Base-by-base conservation (phyloP, 2,888 invertebrate species). In the Nomada fucata region DNA sequence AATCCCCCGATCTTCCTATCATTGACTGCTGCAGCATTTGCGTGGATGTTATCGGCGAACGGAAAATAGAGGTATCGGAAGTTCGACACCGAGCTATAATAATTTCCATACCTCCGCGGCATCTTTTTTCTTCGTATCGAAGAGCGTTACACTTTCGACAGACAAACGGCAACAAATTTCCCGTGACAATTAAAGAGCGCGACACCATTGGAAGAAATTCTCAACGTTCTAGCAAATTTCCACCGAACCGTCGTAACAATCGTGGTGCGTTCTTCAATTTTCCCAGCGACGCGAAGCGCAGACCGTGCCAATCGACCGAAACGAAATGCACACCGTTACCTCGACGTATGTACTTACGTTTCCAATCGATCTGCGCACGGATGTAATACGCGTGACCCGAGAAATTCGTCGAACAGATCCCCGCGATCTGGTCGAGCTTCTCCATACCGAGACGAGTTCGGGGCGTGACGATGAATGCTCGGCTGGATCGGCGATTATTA, bases 201-300 rank as follows among this genome's bases (percentile, higher is more conserved):
- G 26, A 11, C 7, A 7, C 36, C 5, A 11, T 57, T 23, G 15
- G 57, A 44, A 4, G 7, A 15, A 23, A 42, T 23, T 52, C 55
- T 68, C 42, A 68, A 18, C n/a, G 10, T 23, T 20, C 36, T 23
- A 23, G 23, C 23, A 57, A 57, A 59, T 59, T n/a, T 15, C 9
- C 15, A 0, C 9, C 10, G 29, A 23, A 23, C 44, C 26, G 15
- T 0, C 36, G 5, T 11, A n/a, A 3, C 57, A 57, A n/a, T 9
- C 47, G 55, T 57, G 57, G 42, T 42, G 42, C 55, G 68, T n/a
- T 59, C 47, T 70, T 47, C 59, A 59, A 70, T 70, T 70, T 59
- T n/a, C 26, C 15, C 29, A n/a, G 59, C 69, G 29, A 70, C 59
- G 47, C 59, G 59, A n/a, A 69, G 57, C 69, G 57, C 44, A 7